Evolutionary conservation across 2,888 invertebrate genomes (phyloP), one percentile per base, ranked within the genome.

Genomic region (Pammene fasciana): DNA sequence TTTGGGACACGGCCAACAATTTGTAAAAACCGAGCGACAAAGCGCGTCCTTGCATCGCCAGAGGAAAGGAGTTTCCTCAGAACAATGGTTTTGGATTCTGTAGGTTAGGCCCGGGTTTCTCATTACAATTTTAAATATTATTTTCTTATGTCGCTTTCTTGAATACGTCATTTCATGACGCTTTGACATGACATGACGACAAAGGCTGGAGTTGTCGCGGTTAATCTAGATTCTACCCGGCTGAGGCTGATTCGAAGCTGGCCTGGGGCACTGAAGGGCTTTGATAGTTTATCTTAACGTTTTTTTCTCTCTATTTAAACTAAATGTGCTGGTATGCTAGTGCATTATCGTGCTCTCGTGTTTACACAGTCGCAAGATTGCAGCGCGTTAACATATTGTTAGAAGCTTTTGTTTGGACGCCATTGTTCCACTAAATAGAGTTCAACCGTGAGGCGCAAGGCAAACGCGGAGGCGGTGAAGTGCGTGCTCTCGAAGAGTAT

Each of bases 1-100:
- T 64, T 68, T 68, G 64, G 64, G 64, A 10, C n/a, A n/a, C 14
- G 14, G 62, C 68, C 68, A 68, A 43, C 36, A 41, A 6, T 14
- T 48, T 41, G 56, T 16, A 50, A 56, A 64, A 68, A 48, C 18
- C 43, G 61, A 45, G 43, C 45, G 34, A 64, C 68, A 68, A 57
- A 52, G 57, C 50, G 52, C 43, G 52, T 67, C 36, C 16, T 43
- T 14, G 36, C 57, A 64, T 18, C 43, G 36, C 11, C 18, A 36
- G 55, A 34, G 10, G 11, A 52, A 54, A 18, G 7, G 16, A 56
- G 13, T 56, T 68, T 34, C 18, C 57, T n/a, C 14, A 0, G 50
- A 45, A 68, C 52, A 68, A 68, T 45, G 10, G 18, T 56, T 61
- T 55, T 64, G 26, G 26, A 62, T 36, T 50, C 45, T 1, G 10